Evolutionary conservation across 2,113 vertebrate genomes (phyloP).

Genomic region (Pseudois nayaur): DNA sequence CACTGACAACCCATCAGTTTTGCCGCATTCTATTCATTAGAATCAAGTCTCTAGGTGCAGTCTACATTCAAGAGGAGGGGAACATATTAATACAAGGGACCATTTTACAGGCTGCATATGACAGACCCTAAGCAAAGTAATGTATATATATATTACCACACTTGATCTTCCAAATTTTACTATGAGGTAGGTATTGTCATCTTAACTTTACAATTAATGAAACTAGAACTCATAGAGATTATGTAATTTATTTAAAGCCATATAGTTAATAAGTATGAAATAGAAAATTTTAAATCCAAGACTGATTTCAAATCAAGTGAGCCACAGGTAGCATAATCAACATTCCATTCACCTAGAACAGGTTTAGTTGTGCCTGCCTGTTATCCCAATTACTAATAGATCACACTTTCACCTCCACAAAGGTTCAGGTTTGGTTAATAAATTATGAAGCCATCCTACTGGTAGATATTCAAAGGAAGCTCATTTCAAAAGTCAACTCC

Average conservation of each 20-base stretch:
- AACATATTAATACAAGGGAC: neutral
- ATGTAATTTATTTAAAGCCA: neutral
- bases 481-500: neutral
- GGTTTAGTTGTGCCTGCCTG: neutral
- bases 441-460: neutral
- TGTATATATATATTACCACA: neutral
- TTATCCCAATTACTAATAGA: neutral
- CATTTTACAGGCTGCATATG: neutral
- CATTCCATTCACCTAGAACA: neutral
- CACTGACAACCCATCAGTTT: neutral
- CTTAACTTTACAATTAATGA: neutral
- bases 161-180: neutral
- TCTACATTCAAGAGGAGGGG: neutral
- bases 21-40: neutral
- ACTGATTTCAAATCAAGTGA: neutral
- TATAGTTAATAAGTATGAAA: neutral
- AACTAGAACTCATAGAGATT: neutral
- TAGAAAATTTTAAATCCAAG: neutral
- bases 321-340: neutral
- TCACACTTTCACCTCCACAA: neutral
- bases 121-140: neutral
- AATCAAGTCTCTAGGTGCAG: neutral
- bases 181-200: neutral
- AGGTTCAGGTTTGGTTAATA: neutral
- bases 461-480: neutral